These are phyloP conservation scores for Suncus etruscus DNA, from an alignment of 2,113 vertebrate genomes.

Conservation along the genomic window DNA sequence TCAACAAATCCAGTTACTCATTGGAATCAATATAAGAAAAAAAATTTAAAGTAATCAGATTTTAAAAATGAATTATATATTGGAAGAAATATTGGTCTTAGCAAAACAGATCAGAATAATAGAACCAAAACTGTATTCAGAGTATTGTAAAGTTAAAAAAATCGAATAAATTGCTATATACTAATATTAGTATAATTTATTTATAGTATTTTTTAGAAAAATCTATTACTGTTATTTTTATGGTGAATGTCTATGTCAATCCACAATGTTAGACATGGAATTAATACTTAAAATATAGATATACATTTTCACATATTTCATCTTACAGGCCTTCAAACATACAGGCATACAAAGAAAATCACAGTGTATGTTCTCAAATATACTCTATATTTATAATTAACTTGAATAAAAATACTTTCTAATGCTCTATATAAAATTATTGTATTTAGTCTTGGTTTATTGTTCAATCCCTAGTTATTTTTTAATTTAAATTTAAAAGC, in stretches of 20 bases:
- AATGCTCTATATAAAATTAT: neutral
- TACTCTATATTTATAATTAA: neutral
- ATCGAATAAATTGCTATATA: too few relatives aligned
- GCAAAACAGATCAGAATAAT: too few relatives aligned
- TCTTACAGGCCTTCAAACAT: too few relatives aligned
- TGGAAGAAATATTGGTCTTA: neutral
- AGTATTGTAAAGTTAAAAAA: neutral
- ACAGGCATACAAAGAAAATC: neutral
- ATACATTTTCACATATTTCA: too few relatives aligned
- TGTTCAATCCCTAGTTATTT: neutral
- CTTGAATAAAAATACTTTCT: neutral
- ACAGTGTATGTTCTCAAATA: neutral
- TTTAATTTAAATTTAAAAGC: neutral
- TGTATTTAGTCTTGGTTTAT: neutral
- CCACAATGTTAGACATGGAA: too few relatives aligned
- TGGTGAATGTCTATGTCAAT: too few relatives aligned
- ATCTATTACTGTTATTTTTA: too few relatives aligned
- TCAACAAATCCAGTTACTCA: neutral
- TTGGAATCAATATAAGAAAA: neutral
- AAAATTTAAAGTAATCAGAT: neutral
- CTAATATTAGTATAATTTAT: too few relatives aligned
- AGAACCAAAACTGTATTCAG: neutral
- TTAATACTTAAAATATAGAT: too few relatives aligned
- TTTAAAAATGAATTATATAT: neutral
- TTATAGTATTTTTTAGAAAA: too few relatives aligned